Evolutionary conservation across 37 sponge, comb jelly and placozoan genomes (phyloP), one percentile per base, ranked within the genome.

Genomic region (Diacarnus erythraeanus): DNA sequence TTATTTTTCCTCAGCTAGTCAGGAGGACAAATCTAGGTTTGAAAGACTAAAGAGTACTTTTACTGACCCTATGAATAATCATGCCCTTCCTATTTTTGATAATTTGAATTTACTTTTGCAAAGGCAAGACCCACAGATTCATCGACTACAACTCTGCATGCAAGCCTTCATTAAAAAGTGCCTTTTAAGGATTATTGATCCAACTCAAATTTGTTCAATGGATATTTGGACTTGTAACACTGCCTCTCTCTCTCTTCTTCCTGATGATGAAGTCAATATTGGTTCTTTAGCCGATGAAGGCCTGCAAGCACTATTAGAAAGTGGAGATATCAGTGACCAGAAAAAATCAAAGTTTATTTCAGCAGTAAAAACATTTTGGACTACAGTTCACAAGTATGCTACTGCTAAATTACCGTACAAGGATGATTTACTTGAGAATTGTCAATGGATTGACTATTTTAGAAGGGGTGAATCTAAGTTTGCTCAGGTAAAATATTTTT

Each of bases 311-410:
- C 31, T 69, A 69, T 21, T 9, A 31, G 69, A 34, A 30, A 61
- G 9, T 69, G 69, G 38, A 21, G 69, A 69, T 69, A 37, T 69
- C 34, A 69, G 39, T 33, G 37, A 69, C 10, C 4, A 34, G 5
- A 36, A 69, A 30, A 69, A 69, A 69, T 12, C 6, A 3, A 69
- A 69, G 4, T 69, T 69, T 37, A 31, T 69, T 69, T 69, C 69
- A 21, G 4, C 69, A 31, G 39, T 69, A 21, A 69, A 69, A 30
- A 39, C 35, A 20, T 69, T 69, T 69, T 69, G 69, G 69, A 69
- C 31, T 6, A 33, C 69, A 69, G 69, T 69, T 69, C 69, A 69
- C 31, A 69, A 69, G 18, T 69, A 69, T 37, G 38, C 38, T 69
- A 69, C 69, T 31, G 8, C 37, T 33, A 69, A 69, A 39, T 34